Evolutionary conservation across 35 echinoderm and acorn worm species (phyloP).

Genomic region (Hemicentrotus pulcherrimus): DNA sequence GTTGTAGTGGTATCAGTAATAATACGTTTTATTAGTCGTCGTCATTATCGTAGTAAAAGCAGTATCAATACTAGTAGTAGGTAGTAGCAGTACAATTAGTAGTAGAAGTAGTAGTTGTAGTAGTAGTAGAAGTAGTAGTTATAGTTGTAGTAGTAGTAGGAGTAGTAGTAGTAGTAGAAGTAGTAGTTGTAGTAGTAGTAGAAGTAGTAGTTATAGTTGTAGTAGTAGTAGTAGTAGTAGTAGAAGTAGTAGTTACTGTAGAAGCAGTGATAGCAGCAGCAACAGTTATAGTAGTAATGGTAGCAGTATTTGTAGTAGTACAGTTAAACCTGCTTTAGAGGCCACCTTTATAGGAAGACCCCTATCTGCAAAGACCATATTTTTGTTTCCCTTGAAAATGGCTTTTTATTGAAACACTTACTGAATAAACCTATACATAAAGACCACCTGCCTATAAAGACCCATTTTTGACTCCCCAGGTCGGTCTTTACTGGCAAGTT

Average conservation of each 20-base stretch:
- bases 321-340: no score
- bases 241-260: not conserved
- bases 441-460: no score
- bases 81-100: not conserved
- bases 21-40: not conserved
- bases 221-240: slow-evolving; percentile 38
- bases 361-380: no score
- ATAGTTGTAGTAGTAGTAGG: not conserved
- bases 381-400: no score
- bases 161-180: not conserved
- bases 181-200: slow-evolving; percentile 11
- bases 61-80: not conserved
- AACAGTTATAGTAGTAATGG: slow-evolving; percentile 16
- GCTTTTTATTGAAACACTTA: no score
- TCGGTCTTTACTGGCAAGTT: no score
- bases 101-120: not conserved
- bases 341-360: no score
- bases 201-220: not conserved
- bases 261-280: slow-evolving; percentile 27
- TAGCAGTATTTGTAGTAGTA: slow-evolving; percentile 5
- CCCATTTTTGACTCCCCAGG: no score
- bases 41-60: not conserved
- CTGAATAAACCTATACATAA: no score
- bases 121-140: slow-evolving; percentile 17
- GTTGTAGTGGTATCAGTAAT: not conserved